Evolutionary conservation across 1,140 invertebrate genomes (phyloP), one percentile per base, ranked within the genome.

Genomic region (Eurosta solidaginis): DNA sequence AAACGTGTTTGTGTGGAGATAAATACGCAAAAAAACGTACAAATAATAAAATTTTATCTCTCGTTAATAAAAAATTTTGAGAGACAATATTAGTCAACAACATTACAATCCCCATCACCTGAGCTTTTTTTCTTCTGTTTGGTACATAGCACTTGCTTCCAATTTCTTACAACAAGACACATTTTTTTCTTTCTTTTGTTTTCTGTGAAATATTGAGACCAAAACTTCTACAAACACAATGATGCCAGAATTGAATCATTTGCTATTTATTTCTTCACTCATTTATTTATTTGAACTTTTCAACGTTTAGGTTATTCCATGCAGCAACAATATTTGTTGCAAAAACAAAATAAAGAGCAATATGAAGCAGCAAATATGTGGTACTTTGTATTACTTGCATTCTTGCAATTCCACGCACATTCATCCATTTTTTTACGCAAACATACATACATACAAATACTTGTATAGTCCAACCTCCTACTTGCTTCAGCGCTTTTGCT

Each of bases 261-360:
- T 40, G 14, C 25, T 25, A 20, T 59, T 59, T 40, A 68, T 40
- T 36, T 42, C 36, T 29, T 68, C 40, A 68, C 33, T 33, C n/a
- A n/a, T n/a, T n/a, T 59, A 68, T 68, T 68, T 68, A 68, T 5
- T 40, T 68, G 54, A 54, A 54, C 29, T 63, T 29, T 12, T 36
- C 33, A 59, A 17, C 52, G 12, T 14, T 17, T 0, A 3, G 27
- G 10, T 59, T 59, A n/a, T n/a, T 27, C 5, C n/a, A 17, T n/a
- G n/a, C n/a, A n/a, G 3, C 17, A 9, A 17, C 9, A 25, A 36
- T 63, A 9, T 29, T 49, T 14, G 29, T 29, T 27, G 12, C 12
- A 29, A 33, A 17, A 59, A 29, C 33, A n/a, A 25, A 59, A 59
- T n/a, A n/a, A n/a, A n/a, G n/a, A n/a, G n/a, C n/a, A 59, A 59